Conservation (phyloP, 2,797 vertebrate genomes). For the Triplophysa bombifrons region DNA sequence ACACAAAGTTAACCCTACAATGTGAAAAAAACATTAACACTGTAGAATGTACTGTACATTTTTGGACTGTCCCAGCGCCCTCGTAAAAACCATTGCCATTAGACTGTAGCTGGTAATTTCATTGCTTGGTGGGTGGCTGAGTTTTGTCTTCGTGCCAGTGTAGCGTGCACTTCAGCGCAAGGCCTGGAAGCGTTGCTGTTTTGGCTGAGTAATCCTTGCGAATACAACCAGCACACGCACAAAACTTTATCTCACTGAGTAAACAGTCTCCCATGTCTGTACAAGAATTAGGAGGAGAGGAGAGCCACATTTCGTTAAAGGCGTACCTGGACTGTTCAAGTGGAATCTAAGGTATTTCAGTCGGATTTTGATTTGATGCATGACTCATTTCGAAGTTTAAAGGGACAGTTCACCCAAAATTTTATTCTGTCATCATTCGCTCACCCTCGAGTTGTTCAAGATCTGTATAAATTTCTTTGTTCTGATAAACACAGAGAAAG, state of each 20-base stretch:
- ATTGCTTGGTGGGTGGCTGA: slow-evolving; percentile 62
- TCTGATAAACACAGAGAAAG: no score
- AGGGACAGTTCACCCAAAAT: no score
- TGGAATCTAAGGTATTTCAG: neutral
- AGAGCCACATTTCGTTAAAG: slow-evolving; percentile 15
- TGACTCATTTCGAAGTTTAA: slow-evolving; percentile 40
- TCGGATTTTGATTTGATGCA: neutral
- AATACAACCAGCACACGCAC: slow-evolving; percentile 46
- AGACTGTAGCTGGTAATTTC: slow-evolving; percentile 65
- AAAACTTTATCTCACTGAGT: slow-evolving; percentile 45
- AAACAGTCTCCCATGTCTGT: slow-evolving; percentile 45
- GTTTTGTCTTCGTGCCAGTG: slow-evolving; percentile 56
- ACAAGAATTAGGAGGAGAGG: slow-evolving; percentile 28
- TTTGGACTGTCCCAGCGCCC: slow-evolving; percentile 63
- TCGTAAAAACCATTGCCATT: slow-evolving; percentile 60
- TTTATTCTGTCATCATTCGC: no score
- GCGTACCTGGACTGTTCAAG: neutral
- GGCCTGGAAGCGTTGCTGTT: slow-evolving; percentile 42
- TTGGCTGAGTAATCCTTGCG: slow-evolving; percentile 47
- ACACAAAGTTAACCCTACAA: slow-evolving; percentile 58
- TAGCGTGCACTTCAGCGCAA: slow-evolving; percentile 14
- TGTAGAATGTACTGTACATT: slow-evolving; percentile 60
- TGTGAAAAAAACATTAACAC: slow-evolving; percentile 55
- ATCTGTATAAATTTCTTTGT: no score
- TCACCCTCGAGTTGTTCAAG: neutral